Evolutionary conservation across 2,113 vertebrate species (phyloP).

Genomic region (Strix uralensis): DNA sequence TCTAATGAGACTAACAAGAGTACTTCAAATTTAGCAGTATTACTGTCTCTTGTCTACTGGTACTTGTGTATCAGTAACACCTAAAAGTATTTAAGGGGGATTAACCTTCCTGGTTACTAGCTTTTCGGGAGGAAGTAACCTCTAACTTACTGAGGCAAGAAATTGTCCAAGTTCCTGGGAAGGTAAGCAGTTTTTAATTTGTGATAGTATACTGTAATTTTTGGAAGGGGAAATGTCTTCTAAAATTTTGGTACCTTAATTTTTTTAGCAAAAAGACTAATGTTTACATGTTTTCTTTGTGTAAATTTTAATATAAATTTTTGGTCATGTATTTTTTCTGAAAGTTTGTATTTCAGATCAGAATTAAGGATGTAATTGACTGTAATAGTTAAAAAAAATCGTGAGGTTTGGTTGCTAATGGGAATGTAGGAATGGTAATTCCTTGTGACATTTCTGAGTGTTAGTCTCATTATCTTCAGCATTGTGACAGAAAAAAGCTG

Average conservation of each 20-base stretch:
- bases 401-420: not conserved
- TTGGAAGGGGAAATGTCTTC: not conserved
- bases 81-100: not conserved
- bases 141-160: not conserved
- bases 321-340: not conserved
- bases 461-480: not conserved
- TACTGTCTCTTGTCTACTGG: not conserved
- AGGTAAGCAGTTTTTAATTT: not conserved
- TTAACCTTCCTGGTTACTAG: not conserved
- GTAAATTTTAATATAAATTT: not conserved
- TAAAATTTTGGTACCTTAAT: not conserved
- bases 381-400: not conserved
- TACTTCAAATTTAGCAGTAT: not conserved
- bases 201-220: not conserved
- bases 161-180: not conserved
- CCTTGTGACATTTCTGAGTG: not conserved
- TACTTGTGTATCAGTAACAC: not conserved
- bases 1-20: not conserved
- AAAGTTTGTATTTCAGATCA: not conserved
- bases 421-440: not conserved
- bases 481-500: not conserved
- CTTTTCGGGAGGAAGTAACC: not conserved
- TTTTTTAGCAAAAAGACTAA: not conserved
- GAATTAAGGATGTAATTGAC: not conserved
- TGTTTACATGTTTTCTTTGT: not conserved